These are phyloP conservation scores for Eupelmus urozonus DNA, from an alignment of 2,888 invertebrate species.

Conservation along the genomic window DNA sequence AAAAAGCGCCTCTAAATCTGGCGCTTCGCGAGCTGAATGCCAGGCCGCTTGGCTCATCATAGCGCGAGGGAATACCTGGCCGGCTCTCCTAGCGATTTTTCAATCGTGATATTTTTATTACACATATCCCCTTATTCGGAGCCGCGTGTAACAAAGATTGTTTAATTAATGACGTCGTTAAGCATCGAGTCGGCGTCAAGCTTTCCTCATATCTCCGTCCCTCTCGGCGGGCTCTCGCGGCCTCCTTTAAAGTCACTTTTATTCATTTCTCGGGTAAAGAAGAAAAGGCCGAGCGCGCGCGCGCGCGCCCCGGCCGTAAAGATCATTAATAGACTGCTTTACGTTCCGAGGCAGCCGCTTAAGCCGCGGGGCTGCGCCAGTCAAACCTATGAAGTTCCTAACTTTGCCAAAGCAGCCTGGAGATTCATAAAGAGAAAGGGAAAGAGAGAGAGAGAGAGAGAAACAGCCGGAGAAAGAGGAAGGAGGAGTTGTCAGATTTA, in stretches of 20 bases:
- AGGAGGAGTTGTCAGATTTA: constrained; percentile 36
- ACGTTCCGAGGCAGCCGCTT: constrained; percentile 53
- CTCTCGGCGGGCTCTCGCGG: not conserved
- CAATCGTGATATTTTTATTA: constrained; percentile 18
- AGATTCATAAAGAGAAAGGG: constrained; percentile 53
- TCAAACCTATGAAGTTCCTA: constrained; percentile 1
- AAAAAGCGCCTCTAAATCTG: not conserved
- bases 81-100: not conserved
- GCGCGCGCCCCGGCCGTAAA: constrained; percentile 64
- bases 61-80: too few relatives aligned
- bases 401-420: constrained; percentile 11
- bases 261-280: constrained; percentile 61
- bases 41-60: too few relatives aligned
- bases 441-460: constrained; percentile 38
- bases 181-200: constrained; percentile 26
- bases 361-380: not conserved
- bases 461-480: not conserved
- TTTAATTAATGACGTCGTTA: constrained; percentile 46
- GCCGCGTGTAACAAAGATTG: constrained; percentile 7
- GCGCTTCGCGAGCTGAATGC: too few relatives aligned
- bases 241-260: constrained; percentile 53
- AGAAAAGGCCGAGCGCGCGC: too few relatives aligned
- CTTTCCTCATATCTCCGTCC: not conserved
- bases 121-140: not conserved
- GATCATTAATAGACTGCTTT: constrained; percentile 70